A percentile compares a stretch with the other conserved stretches of the same genome.
These are phyloP conservation scores for Cheilosia grossa DNA, from an alignment of 2,888 invertebrate genomes.

Conservation along the genomic window DNA sequence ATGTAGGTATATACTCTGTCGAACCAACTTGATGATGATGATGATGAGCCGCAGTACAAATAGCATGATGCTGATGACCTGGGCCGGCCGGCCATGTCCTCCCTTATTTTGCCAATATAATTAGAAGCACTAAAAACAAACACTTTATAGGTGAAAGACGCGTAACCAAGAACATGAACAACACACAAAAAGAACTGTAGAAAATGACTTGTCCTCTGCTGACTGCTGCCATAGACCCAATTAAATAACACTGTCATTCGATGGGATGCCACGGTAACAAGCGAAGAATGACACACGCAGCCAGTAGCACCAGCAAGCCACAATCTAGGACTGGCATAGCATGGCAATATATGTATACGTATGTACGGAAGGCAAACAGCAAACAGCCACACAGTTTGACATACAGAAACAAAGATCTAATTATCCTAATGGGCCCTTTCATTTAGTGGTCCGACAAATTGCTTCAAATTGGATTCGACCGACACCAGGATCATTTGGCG, in stretches of 20 bases:
- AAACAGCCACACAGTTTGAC: conserved; percentile 57
- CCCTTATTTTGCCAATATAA: conserved; percentile 47
- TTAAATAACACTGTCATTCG: conserved; percentile 71
- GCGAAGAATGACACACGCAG: conserved; percentile 69
- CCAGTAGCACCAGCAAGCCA: conserved; percentile 43
- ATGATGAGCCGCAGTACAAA: conserved; percentile 38
- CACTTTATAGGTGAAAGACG: conserved; percentile 70
- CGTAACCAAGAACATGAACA: conserved; percentile 64
- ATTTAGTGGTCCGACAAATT: conserved; percentile 75
- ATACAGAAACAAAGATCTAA: conserved; percentile 73
- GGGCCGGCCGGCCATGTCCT: conserved; percentile 1
- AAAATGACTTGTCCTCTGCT: conserved; percentile 21
- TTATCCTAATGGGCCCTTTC: conserved; percentile 75
- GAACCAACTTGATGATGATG: conserved; percentile 36
- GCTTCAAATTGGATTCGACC: conserved; percentile 75
- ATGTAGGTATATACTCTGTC: conserved; percentile 2
- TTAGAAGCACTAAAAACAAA: conserved; percentile 67
- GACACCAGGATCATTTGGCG: conserved; percentile 74
- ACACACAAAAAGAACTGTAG: conserved; percentile 8
- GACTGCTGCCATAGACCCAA: conserved; percentile 39
- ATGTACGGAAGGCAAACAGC: conserved; percentile 41
- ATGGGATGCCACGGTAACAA: conserved; percentile 69
- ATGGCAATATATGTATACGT: neutral
- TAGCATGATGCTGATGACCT: conserved; percentile 54
- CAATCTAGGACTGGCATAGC: conserved; percentile 3